Percentiles rank a stretch among this genome's conserved stretches.
Conservation (phyloP, 2,888 invertebrate genomes). For the Drosophila mettleri region DNA sequence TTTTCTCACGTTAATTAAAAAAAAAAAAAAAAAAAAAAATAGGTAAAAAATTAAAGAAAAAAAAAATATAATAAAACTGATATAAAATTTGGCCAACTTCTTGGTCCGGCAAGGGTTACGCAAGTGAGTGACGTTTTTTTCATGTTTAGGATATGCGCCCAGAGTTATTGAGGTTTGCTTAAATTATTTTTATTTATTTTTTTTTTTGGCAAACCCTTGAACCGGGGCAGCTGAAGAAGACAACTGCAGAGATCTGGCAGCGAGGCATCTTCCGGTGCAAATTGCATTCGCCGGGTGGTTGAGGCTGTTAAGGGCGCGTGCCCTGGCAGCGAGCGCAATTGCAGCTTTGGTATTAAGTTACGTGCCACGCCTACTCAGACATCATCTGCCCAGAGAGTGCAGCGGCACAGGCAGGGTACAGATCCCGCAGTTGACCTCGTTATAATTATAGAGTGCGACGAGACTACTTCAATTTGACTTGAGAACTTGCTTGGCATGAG, state of each 20-base stretch:
- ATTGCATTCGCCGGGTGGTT: slow-evolving; percentile 50
- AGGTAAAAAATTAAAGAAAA: slow-evolving; percentile 3
- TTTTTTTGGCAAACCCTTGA: slow-evolving; percentile 7
- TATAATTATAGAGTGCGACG: slow-evolving; percentile 67
- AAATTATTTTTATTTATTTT: neutral
- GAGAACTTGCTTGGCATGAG: slow-evolving; percentile 53
- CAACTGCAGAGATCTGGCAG: slow-evolving; percentile 26
- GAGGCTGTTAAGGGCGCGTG: slow-evolving; percentile 59
- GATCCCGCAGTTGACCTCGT: slow-evolving; percentile 69
- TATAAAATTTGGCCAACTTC: slow-evolving; percentile 18
- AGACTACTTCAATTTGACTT: slow-evolving; percentile 73
- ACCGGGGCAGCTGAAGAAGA: slow-evolving; percentile 64
- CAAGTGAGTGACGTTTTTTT: slow-evolving; percentile 71
- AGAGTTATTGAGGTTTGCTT: slow-evolving; percentile 36
- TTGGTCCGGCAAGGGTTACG: slow-evolving; percentile 54
- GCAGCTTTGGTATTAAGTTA: slow-evolving; percentile 75
- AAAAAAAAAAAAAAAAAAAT: slow-evolving; percentile 41
- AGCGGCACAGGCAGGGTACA: slow-evolving; percentile 7
- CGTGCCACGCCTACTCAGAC: slow-evolving; percentile 58
- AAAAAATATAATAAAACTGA: slow-evolving; percentile 4
- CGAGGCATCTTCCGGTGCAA: slow-evolving; percentile 69
- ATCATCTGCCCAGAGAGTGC: slow-evolving; percentile 43
- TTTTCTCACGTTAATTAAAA: slow-evolving; percentile 75
- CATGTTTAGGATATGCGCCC: slow-evolving; percentile 32
- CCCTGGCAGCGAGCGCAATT: slow-evolving; percentile 32